These are phyloP conservation scores for Osmoderma eremita DNA, from an alignment of 2,888 invertebrate genomes.

Conservation along the genomic window DNA sequence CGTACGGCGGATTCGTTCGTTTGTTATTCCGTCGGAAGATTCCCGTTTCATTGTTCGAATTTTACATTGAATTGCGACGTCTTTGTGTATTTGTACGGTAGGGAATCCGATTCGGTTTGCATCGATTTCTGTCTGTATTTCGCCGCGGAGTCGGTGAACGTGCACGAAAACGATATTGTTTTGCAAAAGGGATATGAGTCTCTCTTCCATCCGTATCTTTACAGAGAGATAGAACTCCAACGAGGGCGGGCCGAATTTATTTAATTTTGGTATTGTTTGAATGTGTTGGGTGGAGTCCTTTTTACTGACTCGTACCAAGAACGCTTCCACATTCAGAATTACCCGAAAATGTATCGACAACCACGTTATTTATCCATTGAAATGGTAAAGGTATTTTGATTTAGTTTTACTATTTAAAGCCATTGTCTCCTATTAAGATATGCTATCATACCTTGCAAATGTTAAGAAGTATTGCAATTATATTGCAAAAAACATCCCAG, in stretches of 20 bases:
- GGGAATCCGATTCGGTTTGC: slow-evolving; percentile 29
- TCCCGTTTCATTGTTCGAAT: slow-evolving; percentile 36
- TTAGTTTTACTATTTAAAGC: no score
- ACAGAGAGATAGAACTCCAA: not conserved
- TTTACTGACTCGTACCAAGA: no score
- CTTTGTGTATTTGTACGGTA: slow-evolving; percentile 35
- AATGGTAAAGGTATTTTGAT: no score
- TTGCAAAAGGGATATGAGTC: slow-evolving; percentile 8
- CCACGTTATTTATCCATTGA: no score
- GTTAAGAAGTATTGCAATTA: no score
- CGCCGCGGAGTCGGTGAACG: slow-evolving; percentile 3
- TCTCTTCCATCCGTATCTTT: not conserved
- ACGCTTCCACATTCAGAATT: no score
- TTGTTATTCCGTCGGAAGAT: slow-evolving; percentile 33
- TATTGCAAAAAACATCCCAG: no score
- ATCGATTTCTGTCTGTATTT: slow-evolving; percentile 28
- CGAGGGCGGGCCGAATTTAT: not conserved
- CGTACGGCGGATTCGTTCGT: slow-evolving; percentile 29
- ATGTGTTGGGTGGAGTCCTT: no score
- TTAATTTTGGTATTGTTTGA: no score
- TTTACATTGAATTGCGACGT: slow-evolving; percentile 35
- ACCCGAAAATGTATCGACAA: no score
- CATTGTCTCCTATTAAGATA: no score
- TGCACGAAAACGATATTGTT: slow-evolving; percentile 27
- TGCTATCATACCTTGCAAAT: no score